These are phyloP conservation scores for Diaphora mendica DNA, from an alignment of 2,888 invertebrate species.

Conservation along the genomic window DNA sequence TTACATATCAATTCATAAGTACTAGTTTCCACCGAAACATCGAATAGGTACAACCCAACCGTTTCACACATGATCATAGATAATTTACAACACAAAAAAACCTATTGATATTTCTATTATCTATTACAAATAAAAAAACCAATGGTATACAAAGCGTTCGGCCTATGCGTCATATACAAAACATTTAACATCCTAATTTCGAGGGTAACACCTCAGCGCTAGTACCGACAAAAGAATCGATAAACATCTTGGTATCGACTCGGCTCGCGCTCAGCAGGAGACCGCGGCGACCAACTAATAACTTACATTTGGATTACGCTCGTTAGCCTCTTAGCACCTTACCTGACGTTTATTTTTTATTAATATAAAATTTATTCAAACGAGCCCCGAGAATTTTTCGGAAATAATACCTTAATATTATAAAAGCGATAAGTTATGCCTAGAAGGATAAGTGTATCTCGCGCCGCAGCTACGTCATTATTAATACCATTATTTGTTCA, in stretches of 20 bases:
- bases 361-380: slow-evolving; percentile 84
- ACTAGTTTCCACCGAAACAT: slow-evolving; percentile 8
- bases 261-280: slow-evolving; percentile 76
- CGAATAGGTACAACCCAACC: slow-evolving; percentile 42
- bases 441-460: slow-evolving; percentile 72
- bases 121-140: slow-evolving; percentile 55
- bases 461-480: slow-evolving; percentile 60
- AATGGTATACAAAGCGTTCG: slow-evolving; percentile 66
- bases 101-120: slow-evolving; percentile 81
- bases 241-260: slow-evolving; percentile 78
- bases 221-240: slow-evolving; percentile 84
- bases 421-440: slow-evolving; percentile 80
- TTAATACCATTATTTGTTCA: slow-evolving; percentile 70
- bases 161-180: slow-evolving; percentile 82
- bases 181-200: slow-evolving; percentile 85
- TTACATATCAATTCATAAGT: slow-evolving; percentile 32
- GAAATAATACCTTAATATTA: slow-evolving; percentile 79
- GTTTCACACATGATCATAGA: slow-evolving; percentile 68
- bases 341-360: slow-evolving; percentile 80
- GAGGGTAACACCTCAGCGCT: slow-evolving; percentile 83
- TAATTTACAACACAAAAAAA: slow-evolving; percentile 68
- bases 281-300: slow-evolving; percentile 76
- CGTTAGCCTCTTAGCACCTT: slow-evolving; percentile 86
- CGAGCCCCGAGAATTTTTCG: slow-evolving; percentile 74
- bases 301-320: slow-evolving; percentile 85